Evolutionary conservation across 1,140 invertebrate genomes (phyloP), one percentile per base, ranked within the genome.

Genomic region (Vollenhovia emeryi): DNA sequence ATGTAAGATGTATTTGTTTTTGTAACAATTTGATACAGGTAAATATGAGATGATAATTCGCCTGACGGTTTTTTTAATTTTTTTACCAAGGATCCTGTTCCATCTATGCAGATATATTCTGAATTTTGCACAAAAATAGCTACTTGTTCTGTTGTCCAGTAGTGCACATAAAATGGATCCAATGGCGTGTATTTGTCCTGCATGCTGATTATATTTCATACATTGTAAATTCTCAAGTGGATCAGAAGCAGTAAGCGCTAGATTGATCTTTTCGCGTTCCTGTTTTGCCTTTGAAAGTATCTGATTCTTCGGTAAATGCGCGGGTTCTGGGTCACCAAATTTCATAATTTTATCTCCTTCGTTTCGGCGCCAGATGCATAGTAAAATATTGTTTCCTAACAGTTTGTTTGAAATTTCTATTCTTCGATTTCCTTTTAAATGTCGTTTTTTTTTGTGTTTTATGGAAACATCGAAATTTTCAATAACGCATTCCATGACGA

Each of bases 21-120:
- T 68, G 64, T 48, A 45, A 68, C 36, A 3, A 68, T 68, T 68
- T 68, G 40, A 48, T 73, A 73, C 0, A 73, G n/a, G 18, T 68
- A 68, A 68, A 68, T 68, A 27, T 68, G 64, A 9, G 64, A 27
- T 48, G 40, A 68, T 18, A 68, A 48, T 68, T 48, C 59, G 7
- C 30, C 64, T 68, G 40, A 68, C 6, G 40, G 64, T 18, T 45
- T 24, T 48, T 68, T 45, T 7, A 68, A 45, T 18, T 68, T 68
- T 68, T 68, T 68, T 27, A 68, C 21, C 8, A 68, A 45, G 7
- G 40, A 68, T 15, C 64, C 21, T 15, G 40, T 68, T 27, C 64
- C 64, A 5, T 68, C 64, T 43, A 68, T 45, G n/a, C 64, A 60
- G 43, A 68, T 45, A 27, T 27, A 68, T 7, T 68, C 6, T 43